A percentile compares a stretch with the other conserved stretches of the same genome.
Conservation (phyloP, 2,113 vertebrate genomes). For the Oryzias celebensis region DNA sequence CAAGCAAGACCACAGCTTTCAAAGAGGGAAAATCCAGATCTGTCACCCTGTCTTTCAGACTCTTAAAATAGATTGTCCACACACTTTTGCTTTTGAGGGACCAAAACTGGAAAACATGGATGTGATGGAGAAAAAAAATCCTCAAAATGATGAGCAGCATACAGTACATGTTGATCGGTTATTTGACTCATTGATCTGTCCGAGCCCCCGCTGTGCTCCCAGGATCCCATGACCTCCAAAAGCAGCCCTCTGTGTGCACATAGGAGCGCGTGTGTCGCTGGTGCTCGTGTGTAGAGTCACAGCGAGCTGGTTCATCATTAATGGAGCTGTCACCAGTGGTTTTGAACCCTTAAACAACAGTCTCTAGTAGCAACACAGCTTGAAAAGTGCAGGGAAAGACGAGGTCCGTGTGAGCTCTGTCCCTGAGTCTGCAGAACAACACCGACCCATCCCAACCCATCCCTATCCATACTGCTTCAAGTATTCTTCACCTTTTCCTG, state of each 20-base stretch:
- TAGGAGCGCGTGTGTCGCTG: constrained; percentile 4
- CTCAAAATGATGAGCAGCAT: no score
- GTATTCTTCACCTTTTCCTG: not conserved
- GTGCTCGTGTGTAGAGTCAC: constrained; percentile 8
- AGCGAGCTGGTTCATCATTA: constrained; percentile 10
- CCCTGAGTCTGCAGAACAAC: no score
- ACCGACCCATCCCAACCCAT: not conserved
- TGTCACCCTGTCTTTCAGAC: constrained; percentile 10
- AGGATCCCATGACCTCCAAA: constrained; percentile 5
- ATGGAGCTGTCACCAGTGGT: not conserved
- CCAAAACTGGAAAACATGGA: not conserved
- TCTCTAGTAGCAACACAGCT: not conserved
- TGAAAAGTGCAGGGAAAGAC: no score
- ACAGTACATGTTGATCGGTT: not conserved
- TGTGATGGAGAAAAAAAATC: not conserved
- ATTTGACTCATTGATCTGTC: constrained; percentile 1
- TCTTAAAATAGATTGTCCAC: not conserved
- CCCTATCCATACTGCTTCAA: no score
- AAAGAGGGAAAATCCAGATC: constrained; percentile 7
- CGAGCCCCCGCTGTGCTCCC: not conserved
- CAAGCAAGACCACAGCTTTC: constrained; percentile 17
- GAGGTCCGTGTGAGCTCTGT: no score
- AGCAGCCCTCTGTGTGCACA: constrained; percentile 7
- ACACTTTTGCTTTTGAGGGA: not conserved
- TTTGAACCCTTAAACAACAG: not conserved